A percentile compares a stretch with the other conserved stretches of the same genome.
Evolutionary conservation across 2,113 vertebrate genomes (phyloP).

Genomic region (Perognathus longimembris): DNA sequence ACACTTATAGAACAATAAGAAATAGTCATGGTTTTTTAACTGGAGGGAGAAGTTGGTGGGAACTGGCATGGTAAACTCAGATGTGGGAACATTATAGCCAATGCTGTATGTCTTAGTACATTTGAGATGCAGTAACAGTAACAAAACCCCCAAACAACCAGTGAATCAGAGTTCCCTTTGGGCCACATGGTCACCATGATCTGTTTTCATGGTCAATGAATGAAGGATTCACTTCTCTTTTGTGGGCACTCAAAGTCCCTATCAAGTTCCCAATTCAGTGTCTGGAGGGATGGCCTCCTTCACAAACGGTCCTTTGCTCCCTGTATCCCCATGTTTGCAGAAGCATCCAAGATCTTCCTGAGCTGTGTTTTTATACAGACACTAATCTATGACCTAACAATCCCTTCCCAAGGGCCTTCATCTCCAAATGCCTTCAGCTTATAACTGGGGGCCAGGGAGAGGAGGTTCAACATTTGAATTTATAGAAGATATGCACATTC

Average conservation of each 20-base stretch:
- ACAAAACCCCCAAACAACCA: no score
- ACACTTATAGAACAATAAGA: background rate
- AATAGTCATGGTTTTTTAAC: background rate
- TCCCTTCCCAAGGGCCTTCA: background rate
- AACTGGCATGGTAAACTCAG: background rate
- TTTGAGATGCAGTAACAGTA: background rate
- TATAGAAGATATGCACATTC: background rate
- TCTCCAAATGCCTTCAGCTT: background rate
- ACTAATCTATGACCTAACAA: background rate
- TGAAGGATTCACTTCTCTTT: background rate
- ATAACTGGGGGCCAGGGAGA: no score
- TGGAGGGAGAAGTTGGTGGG: background rate
- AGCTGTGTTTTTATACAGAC: background rate
- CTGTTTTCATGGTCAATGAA: no score
- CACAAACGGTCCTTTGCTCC: background rate
- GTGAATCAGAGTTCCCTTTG: no score
- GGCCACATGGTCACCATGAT: no score
- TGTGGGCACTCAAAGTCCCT: background rate
- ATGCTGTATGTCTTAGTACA: no score
- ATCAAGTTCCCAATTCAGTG: background rate
- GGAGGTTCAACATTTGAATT: background rate
- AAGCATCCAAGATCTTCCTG: background rate
- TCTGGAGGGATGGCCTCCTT: background rate
- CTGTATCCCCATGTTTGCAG: background rate
- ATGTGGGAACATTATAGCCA: background rate